Base-by-base conservation (phyloP, 2,113 vertebrate species). In the Seriola aureovittata region DNA sequence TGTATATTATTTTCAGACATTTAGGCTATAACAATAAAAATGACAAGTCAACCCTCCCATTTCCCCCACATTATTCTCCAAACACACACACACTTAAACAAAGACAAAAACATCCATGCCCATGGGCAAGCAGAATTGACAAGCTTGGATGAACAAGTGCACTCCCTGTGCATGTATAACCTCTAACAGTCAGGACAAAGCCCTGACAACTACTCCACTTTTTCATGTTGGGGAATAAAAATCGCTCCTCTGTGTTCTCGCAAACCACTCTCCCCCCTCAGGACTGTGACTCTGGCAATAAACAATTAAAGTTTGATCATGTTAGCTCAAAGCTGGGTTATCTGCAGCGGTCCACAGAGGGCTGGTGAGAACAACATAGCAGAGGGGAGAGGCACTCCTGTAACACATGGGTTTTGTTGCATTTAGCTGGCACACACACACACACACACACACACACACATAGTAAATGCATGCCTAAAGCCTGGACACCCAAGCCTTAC, bases 261-360 rank as follows among this genome's bases (percentile, higher is more conserved):
- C 55, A 75, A 81, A 52, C 42, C 50, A 52, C 60, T 60, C 52
- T 80, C 55, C 29, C 44, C 84, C 72, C 80, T 71, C 64, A 71
- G 78, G 72, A 78, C 71, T 16, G 16, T 17, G 57, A 57, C 78
- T 78, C 71, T 58, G 25, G 71, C 68, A 67, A 80, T 80, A 80
- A 86, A 87, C 87, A 84, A 84, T 89, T 86, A 78, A 91, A 86
- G 78, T 88, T 85, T 86, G 65, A 91, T 78, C 70, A 84, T 3
- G 13, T 71, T 48, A 48, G 60, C 66, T 81, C n/a, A 34, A 23
- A 84, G 69, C 75, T 64, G 8, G 10, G n/a, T 25, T 77, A 72
- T 54, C 55, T 71, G 57, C 1, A 4, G 29, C 1, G 32, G 60
- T 25, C 40, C 12, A 23, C 29, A 44, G 38, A 81, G 69, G 29